These are phyloP conservation scores for Sympetrum striolatum DNA, from an alignment of 2,888 invertebrate genomes.

Conservation along the genomic window DNA sequence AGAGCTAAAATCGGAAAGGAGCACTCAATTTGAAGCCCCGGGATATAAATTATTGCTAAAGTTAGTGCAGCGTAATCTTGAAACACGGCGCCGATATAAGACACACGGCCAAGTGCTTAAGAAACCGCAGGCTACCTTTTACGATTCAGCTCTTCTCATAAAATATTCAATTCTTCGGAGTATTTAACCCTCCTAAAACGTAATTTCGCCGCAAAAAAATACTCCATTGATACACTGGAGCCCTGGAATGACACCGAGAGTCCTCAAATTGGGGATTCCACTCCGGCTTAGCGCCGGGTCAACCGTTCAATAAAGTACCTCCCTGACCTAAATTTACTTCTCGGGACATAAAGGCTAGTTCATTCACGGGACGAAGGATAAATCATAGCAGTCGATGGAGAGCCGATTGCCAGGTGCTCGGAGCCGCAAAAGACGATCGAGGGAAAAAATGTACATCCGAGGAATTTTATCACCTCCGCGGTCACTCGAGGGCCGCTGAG, in stretches of 20 bases:
- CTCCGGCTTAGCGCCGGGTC: neutral
- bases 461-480: neutral
- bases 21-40: no score
- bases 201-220: no score
- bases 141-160: no score
- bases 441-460: neutral
- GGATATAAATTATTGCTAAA: no score
- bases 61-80: no score
- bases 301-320: neutral
- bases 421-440: neutral
- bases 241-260: neutral
- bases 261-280: neutral
- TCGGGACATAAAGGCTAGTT: neutral
- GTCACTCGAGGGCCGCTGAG: neutral
- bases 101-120: no score
- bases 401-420: neutral
- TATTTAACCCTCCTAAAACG: no score
- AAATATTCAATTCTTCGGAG: no score
- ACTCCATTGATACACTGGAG: no score
- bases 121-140: no score
- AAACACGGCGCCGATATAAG: no score
- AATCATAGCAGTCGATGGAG: neutral
- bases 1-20: no score
- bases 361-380: neutral
- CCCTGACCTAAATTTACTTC: neutral